Conservation (phyloP, 2,797 vertebrate species). For the Channallabes apus region DNA sequence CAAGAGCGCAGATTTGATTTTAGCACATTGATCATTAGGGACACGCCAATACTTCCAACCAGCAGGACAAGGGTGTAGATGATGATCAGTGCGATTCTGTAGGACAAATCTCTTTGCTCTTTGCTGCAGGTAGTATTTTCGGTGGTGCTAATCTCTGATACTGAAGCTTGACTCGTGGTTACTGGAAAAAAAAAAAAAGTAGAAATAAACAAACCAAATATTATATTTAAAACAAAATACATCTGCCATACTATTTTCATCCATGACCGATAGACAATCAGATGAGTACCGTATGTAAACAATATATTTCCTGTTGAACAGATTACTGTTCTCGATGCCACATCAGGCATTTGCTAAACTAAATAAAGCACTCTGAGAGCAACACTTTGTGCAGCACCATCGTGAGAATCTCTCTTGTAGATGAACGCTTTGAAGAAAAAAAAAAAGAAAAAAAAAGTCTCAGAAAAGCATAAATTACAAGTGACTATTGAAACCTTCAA, state of each 20-base stretch:
- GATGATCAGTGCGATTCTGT: constrained; percentile 55
- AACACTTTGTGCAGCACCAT: background rate
- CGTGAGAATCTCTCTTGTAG: background rate
- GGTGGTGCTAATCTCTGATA: fast-evolving
- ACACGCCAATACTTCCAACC: constrained; percentile 73
- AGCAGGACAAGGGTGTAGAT: constrained; percentile 76
- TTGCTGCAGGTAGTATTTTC: fast-evolving
- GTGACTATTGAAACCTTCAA: background rate
- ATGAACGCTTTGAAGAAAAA: background rate
- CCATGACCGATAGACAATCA: background rate
- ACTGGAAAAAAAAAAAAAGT: constrained; percentile 6
- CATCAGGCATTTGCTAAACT: background rate
- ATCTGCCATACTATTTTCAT: background rate
- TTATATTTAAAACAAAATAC: background rate
- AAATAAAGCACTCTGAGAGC: background rate
- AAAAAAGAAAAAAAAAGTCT: background rate
- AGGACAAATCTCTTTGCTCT: background rate
- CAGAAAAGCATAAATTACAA: background rate
- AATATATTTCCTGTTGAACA: background rate
- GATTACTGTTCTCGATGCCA: background rate
- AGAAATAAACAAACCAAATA: background rate
- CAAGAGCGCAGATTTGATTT: constrained; percentile 80
- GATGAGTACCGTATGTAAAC: background rate
- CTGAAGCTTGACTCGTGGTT: background rate
- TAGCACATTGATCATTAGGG: constrained; percentile 74